phyloP scores from a whole-genome alignment of 2,888 invertebrate genomes.

The Odontothrips loti region DNA sequence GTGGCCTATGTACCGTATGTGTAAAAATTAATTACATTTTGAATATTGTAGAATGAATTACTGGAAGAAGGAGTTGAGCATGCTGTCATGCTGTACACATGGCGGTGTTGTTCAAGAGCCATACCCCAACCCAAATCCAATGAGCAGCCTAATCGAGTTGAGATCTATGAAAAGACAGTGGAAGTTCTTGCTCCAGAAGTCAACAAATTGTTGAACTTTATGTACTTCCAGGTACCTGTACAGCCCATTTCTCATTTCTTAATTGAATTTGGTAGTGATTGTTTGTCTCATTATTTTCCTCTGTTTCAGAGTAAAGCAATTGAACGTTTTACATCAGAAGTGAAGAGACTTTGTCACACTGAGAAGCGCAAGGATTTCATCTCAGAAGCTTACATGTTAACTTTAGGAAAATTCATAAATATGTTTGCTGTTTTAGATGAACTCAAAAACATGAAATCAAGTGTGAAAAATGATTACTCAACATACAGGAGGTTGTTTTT shows the following conservation, averaged over 20 bases:
- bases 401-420: slow-evolving; percentile 96
- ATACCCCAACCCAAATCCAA: slow-evolving; percentile 97
- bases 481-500: slow-evolving; percentile 78
- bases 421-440: slow-evolving; percentile 99
- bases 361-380: slow-evolving; percentile 98
- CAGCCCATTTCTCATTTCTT: not conserved
- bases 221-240: slow-evolving; percentile 86
- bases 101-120: slow-evolving; percentile 97
- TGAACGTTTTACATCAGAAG: slow-evolving; percentile 91
- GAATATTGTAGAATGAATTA: slow-evolving; percentile 72
- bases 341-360: slow-evolving; percentile 90
- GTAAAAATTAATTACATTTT: slow-evolving; percentile 35
- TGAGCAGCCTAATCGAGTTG: slow-evolving; percentile 96
- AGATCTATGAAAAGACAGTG: slow-evolving; percentile 96
- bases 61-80: slow-evolving; percentile 94
- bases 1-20: not conserved
- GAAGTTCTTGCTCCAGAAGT: slow-evolving; percentile 97
- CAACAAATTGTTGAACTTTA: slow-evolving; percentile 90
- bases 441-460: slow-evolving; percentile 99
- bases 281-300: slow-evolving; percentile 32
- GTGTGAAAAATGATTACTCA: slow-evolving; percentile 98
- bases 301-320: slow-evolving; percentile 77
- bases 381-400: slow-evolving; percentile 93
- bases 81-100: slow-evolving; percentile 98
- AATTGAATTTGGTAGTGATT: not conserved